Percentiles rank a stretch among this genome's conserved stretches.
phyloP scores from a whole-genome alignment of 2,113 vertebrate genomes.

The Cranoglanis bouderius region DNA sequence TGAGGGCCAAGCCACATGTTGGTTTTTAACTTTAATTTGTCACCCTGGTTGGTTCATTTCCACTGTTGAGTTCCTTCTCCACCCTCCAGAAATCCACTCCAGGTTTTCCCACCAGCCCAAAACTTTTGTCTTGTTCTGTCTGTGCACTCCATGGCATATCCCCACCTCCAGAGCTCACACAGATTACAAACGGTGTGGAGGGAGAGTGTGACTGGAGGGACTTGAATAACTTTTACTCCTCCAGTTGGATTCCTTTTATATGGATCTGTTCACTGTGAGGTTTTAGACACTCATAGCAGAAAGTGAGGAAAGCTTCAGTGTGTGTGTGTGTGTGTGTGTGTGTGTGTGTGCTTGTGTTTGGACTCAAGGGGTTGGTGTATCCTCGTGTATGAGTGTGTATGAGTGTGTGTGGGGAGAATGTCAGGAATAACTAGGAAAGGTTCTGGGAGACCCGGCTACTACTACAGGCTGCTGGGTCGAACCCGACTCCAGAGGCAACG shows the following conservation, averaged over 20 bases:
- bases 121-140: slow-evolving; percentile 49
- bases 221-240: slow-evolving; percentile 31
- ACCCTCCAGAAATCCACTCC: slow-evolving; percentile 29
- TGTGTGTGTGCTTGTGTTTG: slow-evolving; percentile 2
- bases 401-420: slow-evolving; percentile 70
- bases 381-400: background rate
- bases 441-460: slow-evolving; percentile 90
- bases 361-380: slow-evolving; percentile 10
- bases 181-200: slow-evolving; percentile 22
- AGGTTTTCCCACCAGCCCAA: slow-evolving; percentile 45
- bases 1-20: background rate
- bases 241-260: slow-evolving; percentile 26
- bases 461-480: slow-evolving; percentile 92
- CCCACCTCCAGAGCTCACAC: slow-evolving; percentile 42
- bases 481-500: slow-evolving; percentile 92
- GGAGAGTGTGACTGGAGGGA: slow-evolving; percentile 32
- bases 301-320: background rate
- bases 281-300: slow-evolving; percentile 9
- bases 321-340: slow-evolving; percentile 2
- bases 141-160: slow-evolving; percentile 50
- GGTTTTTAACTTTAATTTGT: background rate
- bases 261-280: slow-evolving; percentile 38
- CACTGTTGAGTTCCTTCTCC: background rate
- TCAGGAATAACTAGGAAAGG: slow-evolving; percentile 88
- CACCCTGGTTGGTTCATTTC: too few relatives aligned